Base-by-base conservation (phyloP, 1,140 invertebrate genomes). In the Aradophagus sp. region DNA sequence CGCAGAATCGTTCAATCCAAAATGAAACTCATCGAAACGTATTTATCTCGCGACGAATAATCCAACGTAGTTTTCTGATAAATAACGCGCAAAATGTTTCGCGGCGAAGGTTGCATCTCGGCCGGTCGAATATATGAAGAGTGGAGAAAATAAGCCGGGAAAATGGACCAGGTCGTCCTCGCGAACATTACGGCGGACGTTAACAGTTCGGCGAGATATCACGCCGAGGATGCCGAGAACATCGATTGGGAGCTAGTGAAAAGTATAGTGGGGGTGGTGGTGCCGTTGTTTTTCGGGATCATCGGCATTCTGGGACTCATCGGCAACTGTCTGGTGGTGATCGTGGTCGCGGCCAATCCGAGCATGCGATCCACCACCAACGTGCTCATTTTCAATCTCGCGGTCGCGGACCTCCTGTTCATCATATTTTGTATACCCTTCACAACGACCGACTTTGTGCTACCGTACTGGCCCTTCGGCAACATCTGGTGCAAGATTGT, bases 371-470 rank as follows among this genome's bases (percentile, higher is more conserved):
- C 94, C 5, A 97, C 95, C 1, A 97, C 96, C 14, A 97, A 98
- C 79, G 88, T 97, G 27, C 89, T 97, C 2, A 97, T 98, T 59
- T 93, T 94, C 55, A 95, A 95, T 79, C 82, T 95, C 36, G 94
- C 94, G 1, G 87, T 95, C 12, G 96, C 97, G 4, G 97, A 99
- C 83, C 86, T 98, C 5, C 89, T 97, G 4, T 98, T 99, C 83
- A 95, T 98, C 27, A 90, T 97, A 34, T 96, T 98, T 83, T 99
- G 97, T 86, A 95, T 98, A 17, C 97, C 97, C 0, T 96, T 96
- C 79, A 97, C 95, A 2, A 95, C 94, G 0, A 91, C 92, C 10
- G 95, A 96, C 76, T 97, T 96, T 83, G 92, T 94, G 0, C 84
- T 95, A 72, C 89, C 91, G 0, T 90, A 90, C 78, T 98, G 97